Evolutionary conservation across 2,888 invertebrate species (phyloP).

Genomic region (Iselma pallidipennis): DNA sequence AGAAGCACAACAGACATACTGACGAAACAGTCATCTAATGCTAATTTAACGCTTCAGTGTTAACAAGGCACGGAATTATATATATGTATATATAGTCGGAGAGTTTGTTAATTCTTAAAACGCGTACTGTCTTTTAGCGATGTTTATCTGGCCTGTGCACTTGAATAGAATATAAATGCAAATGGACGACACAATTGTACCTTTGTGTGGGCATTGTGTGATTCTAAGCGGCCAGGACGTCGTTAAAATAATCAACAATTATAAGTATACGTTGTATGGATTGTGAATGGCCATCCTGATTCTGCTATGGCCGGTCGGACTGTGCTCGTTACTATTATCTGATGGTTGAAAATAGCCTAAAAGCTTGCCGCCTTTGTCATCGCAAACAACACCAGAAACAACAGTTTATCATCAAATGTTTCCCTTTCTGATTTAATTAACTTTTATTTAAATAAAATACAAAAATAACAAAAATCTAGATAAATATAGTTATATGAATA

Average conservation of each 20-base stretch:
- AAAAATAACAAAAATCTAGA: too few species aligned
- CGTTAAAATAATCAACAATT: slow-evolving; percentile 57
- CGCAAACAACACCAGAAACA: neutral
- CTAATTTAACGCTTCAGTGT: slow-evolving; percentile 22
- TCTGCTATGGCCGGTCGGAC: slow-evolving; percentile 2
- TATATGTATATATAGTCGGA: too few species aligned
- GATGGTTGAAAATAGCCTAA: slow-evolving; percentile 38
- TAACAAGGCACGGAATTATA: slow-evolving; percentile 19
- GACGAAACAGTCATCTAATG: slow-evolving; percentile 11
- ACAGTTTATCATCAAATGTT: neutral
- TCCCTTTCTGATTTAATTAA: too few species aligned
- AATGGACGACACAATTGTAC: slow-evolving; percentile 56
- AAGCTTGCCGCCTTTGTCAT: slow-evolving; percentile 31
- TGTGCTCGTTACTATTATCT: slow-evolving; percentile 27
- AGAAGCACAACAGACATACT: slow-evolving; percentile 12
- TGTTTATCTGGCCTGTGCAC: slow-evolving; percentile 53
- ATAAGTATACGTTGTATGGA: slow-evolving; percentile 40
- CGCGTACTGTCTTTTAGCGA: slow-evolving; percentile 52
- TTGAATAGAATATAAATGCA: slow-evolving; percentile 57
- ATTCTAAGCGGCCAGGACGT: slow-evolving; percentile 50
- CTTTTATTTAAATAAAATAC: too few species aligned
- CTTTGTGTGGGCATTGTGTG: slow-evolving; percentile 54
- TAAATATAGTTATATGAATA: too few species aligned
- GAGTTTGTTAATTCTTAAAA: slow-evolving; percentile 53
- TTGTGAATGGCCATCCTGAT: slow-evolving; percentile 19